These are phyloP conservation scores for Altica lythri DNA, from an alignment of 2,888 invertebrate genomes.

Conservation along the genomic window DNA sequence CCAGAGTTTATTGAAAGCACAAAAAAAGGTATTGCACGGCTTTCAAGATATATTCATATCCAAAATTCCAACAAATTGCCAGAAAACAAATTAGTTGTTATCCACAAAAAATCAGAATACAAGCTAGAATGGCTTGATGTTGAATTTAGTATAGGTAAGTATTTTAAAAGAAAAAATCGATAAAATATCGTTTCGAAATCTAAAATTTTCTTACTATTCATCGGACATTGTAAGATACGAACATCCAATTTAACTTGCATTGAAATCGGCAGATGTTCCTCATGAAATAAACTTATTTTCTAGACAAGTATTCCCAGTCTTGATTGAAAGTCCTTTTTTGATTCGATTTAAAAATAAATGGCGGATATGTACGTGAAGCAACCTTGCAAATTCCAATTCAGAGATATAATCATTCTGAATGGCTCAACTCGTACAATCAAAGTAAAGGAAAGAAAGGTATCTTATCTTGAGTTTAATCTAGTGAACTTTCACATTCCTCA, in stretches of 20 bases:
- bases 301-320: not conserved
- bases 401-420: slow-evolving; percentile 34
- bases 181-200: no score
- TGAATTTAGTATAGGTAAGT: no score
- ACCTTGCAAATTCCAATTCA: slow-evolving; percentile 31
- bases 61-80: no score
- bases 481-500: slow-evolving; percentile 35
- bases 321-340: slow-evolving; percentile 18
- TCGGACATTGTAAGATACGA: no score
- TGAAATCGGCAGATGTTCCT: not conserved
- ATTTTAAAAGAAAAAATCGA: no score
- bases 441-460: slow-evolving; percentile 33
- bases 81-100: no score
- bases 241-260: not conserved
- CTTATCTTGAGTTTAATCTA: slow-evolving; percentile 35
- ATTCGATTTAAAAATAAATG: slow-evolving; percentile 31
- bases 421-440: slow-evolving; percentile 35
- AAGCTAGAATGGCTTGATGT: no score
- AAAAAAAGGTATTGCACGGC: no score
- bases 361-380: slow-evolving; percentile 11
- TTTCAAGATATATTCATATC: no score
- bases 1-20: no score
- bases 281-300: not conserved
- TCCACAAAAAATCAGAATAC: no score
- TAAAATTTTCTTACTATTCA: no score